A percentile compares a stretch with the other conserved stretches of the same genome.
These are phyloP conservation scores for Sciaenops ocellatus DNA, from an alignment of 2,797 vertebrate genomes.

Conservation along the genomic window DNA sequence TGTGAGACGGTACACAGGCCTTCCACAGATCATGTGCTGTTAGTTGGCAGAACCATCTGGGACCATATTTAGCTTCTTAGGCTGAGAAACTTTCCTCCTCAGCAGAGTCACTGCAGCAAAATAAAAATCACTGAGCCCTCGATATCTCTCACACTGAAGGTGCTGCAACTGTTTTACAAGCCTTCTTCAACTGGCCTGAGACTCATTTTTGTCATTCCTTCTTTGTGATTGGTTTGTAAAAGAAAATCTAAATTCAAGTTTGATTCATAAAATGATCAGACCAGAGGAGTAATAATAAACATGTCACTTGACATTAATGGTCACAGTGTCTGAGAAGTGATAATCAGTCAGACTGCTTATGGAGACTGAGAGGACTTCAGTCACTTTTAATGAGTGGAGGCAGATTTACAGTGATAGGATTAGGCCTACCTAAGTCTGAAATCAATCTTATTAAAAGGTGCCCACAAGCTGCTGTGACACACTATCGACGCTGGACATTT, in stretches of 20 bases:
- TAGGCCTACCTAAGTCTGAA: slow-evolving; percentile 28
- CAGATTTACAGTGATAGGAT: slow-evolving; percentile 51
- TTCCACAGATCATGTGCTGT: slow-evolving; percentile 67
- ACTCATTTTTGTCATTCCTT: not conserved
- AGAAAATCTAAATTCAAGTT: not conserved
- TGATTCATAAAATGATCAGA: not conserved
- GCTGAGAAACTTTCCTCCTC: slow-evolving; percentile 2
- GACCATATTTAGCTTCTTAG: slow-evolving; percentile 64
- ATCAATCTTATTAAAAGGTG: slow-evolving; percentile 40
- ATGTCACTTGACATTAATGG: slow-evolving; percentile 2
- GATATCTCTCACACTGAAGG: not conserved
- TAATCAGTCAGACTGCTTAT: slow-evolving; percentile 7
- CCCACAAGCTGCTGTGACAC: slow-evolving; percentile 15
- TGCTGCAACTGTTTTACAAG: not conserved
- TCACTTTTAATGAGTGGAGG: slow-evolving; percentile 48
- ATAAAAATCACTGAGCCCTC: not conserved
- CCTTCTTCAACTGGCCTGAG: not conserved
- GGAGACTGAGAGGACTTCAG: slow-evolving; percentile 8
- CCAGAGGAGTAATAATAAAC: slow-evolving; percentile 2
- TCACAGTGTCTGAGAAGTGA: not conserved
- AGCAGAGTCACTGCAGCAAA: slow-evolving; percentile 8
- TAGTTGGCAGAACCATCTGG: slow-evolving; percentile 62
- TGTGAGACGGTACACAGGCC: slow-evolving; percentile 31
- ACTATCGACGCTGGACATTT: not conserved
- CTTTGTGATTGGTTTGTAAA: not conserved